Conservation (phyloP, 2,797 vertebrate genomes). For the Craterocephalus amniculus region DNA sequence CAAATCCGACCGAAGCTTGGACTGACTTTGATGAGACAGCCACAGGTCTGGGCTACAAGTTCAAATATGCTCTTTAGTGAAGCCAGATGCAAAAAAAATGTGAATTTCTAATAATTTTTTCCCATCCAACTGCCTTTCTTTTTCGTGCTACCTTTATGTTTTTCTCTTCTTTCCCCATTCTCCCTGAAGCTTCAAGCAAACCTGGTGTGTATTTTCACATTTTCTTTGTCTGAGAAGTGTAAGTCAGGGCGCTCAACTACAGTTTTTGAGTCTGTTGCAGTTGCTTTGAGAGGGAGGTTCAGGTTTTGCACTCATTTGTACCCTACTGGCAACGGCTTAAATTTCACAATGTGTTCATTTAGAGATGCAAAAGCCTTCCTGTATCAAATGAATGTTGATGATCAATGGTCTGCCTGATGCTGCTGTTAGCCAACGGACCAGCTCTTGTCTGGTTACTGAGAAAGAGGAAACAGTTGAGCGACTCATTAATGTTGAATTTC, state of each 20-base stretch:
- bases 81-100: constrained; percentile 40
- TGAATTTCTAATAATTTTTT: constrained; percentile 7
- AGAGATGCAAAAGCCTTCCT: background rate
- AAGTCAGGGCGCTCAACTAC: background rate
- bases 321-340: background rate
- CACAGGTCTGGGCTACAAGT: constrained; percentile 14
- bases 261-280: background rate
- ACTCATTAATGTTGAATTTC: constrained; percentile 23
- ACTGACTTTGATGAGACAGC: constrained; percentile 20
- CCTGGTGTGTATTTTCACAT: constrained; percentile 4
- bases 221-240: constrained; percentile 6
- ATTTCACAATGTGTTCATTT: background rate
- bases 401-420: constrained; percentile 23
- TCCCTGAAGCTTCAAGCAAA: background rate
- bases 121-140: constrained; percentile 8
- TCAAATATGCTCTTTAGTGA: constrained; percentile 9
- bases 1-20: constrained; percentile 24
- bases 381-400: constrained; percentile 15
- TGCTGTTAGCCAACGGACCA: background rate
- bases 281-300: background rate
- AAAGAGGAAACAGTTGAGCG: constrained; percentile 59
- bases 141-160: background rate
- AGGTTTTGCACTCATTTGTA: constrained; percentile 2
- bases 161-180: background rate
- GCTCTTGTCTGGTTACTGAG: constrained; percentile 24